Evolutionary conservation across 64 coral and sea anemone genomes (phyloP).

Genomic region (Actinia tenebrosa): DNA sequence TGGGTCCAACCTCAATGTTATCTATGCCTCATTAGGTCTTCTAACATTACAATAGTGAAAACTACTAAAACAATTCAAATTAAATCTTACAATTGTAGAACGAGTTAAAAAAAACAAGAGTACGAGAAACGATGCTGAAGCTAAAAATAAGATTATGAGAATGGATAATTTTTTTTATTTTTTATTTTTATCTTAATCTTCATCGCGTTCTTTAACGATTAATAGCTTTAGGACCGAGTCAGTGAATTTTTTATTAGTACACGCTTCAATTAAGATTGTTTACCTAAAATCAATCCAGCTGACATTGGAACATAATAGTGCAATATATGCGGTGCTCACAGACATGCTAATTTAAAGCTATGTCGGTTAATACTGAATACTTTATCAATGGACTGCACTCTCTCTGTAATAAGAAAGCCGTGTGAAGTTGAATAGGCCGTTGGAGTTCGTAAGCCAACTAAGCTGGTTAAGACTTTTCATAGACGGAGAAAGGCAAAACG

Average conservation of each 20-base stretch:
- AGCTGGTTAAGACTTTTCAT: not conserved
- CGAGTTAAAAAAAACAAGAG: not conserved
- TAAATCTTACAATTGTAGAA: not conserved
- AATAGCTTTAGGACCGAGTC: not conserved
- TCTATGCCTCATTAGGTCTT: not conserved
- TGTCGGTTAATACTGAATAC: not conserved
- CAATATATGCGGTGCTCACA: slow-evolving; percentile 2
- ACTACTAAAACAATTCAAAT: not conserved
- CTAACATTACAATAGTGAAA: not conserved
- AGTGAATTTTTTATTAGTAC: not conserved
- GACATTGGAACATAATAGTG: not conserved
- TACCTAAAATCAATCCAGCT: slow-evolving; percentile 1
- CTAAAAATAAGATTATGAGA: not conserved
- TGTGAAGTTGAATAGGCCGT: not conserved
- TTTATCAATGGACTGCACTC: not conserved
- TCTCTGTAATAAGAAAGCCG: not conserved
- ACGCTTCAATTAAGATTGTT: slow-evolving; percentile 16
- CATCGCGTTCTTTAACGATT: not conserved
- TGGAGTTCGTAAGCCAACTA: not conserved
- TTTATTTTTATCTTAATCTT: not conserved
- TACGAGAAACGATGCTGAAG: not conserved
- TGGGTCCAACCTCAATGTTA: not conserved
- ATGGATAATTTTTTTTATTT: not conserved
- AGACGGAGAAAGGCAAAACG: not conserved
- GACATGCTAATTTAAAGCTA: slow-evolving; percentile 2